Conservation (phyloP, 2,888 invertebrate species). For the Thecophora atra region DNA sequence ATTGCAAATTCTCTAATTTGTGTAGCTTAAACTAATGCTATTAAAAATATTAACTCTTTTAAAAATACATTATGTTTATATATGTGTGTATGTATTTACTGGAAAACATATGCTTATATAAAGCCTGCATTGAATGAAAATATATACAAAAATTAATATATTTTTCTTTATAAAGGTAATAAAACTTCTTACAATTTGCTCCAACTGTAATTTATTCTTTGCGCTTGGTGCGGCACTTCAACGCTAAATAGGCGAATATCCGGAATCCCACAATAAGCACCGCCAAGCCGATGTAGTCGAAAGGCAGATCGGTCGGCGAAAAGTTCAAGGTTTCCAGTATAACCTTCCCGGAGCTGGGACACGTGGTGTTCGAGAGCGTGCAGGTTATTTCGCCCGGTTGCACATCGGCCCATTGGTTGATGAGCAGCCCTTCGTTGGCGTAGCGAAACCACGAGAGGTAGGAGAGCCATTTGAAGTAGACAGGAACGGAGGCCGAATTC, state of each 20-base stretch:
- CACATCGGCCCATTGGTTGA: conserved; percentile 89
- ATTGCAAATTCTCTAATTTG: no score
- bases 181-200: neutral
- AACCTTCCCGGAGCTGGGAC: conserved; percentile 80
- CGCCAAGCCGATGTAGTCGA: conserved; percentile 77
- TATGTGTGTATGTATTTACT: no score
- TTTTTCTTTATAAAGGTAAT: neutral
- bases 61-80: no score
- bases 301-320: conserved; percentile 73
- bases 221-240: conserved; percentile 75
- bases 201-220: conserved; percentile 65
- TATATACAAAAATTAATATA: no score
- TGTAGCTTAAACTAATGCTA: no score
- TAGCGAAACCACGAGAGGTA: conserved; percentile 93
- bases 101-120: no score
- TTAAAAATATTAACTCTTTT: no score
- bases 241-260: conserved; percentile 78
- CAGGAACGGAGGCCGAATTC: conserved; percentile 87
- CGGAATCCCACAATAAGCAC: conserved; percentile 79
- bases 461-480: conserved; percentile 85
- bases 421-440: conserved; percentile 86
- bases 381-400: conserved; percentile 78
- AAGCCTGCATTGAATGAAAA: no score
- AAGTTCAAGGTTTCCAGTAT: conserved; percentile 84
- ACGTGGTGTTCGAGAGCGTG: conserved; percentile 77